phyloP scores from a whole-genome alignment of 1,140 invertebrate genomes.

The Gryon sp. region DNA sequence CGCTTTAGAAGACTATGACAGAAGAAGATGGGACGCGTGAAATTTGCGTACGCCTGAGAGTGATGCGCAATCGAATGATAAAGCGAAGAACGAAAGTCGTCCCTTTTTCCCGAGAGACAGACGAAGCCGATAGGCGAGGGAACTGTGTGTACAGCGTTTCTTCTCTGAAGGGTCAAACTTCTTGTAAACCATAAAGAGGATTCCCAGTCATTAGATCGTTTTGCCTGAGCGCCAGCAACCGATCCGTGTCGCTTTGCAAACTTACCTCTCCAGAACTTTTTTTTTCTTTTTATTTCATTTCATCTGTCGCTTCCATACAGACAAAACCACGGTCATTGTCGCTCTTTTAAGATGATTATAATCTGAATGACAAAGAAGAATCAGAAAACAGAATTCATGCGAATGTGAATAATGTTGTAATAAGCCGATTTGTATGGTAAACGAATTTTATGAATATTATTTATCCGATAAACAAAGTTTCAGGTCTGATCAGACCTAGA shows the following conservation, averaged over 20 bases:
- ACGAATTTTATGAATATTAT: no score
- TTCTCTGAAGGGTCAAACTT: constrained; percentile 73
- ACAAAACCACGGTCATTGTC: constrained; percentile 46
- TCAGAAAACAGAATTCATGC: constrained; percentile 40
- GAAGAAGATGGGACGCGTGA: constrained; percentile 39
- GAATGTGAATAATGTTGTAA: constrained; percentile 38
- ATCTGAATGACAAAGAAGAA: constrained; percentile 17
- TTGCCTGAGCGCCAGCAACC: constrained; percentile 66
- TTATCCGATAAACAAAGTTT: no score
- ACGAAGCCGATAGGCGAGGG: constrained; percentile 67
- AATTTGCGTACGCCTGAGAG: constrained; percentile 28
- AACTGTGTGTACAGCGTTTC: constrained; percentile 50
- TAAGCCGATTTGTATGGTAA: no score
- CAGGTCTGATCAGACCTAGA: no score
- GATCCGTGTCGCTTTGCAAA: constrained; percentile 63
- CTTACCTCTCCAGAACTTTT: constrained; percentile 41
- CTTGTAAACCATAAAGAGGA: constrained; percentile 80
- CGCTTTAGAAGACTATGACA: constrained; percentile 62
- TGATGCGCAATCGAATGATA: constrained; percentile 39
- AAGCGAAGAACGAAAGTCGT: constrained; percentile 54
- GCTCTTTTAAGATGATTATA: constrained; percentile 67
- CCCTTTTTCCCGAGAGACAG: constrained; percentile 66
- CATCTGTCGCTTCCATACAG: constrained; percentile 38
- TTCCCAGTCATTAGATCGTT: constrained; percentile 78
- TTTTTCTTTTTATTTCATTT: constrained; percentile 56